These are phyloP conservation scores for Sturnira hondurensis DNA, from an alignment of 2,113 vertebrate genomes.

Conservation along the genomic window DNA sequence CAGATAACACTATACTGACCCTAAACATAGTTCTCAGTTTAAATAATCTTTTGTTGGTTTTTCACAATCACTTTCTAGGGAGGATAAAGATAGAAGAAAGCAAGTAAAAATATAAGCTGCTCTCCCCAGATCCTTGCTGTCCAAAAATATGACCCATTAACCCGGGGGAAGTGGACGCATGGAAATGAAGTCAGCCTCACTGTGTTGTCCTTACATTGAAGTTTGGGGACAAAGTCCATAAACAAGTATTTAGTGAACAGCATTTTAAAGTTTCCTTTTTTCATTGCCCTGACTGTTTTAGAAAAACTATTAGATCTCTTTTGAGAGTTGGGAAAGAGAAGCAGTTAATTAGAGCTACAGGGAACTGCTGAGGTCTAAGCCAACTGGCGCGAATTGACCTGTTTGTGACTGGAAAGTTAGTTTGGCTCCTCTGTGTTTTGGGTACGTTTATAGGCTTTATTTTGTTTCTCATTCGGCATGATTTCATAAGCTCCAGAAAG, in stretches of 20 bases:
- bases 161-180: background rate
- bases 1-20: constrained; percentile 54
- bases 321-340: constrained; percentile 36
- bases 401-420: constrained; percentile 66
- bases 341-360: constrained; percentile 13
- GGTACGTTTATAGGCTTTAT: background rate
- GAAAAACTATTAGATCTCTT: constrained; percentile 7
- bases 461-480: constrained; percentile 47
- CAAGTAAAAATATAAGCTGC: background rate
- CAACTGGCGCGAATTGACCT: constrained; percentile 55
- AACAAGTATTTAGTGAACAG: background rate
- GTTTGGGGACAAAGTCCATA: constrained; percentile 40
- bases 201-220: background rate
- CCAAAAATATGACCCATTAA: background rate
- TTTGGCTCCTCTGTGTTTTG: constrained; percentile 27
- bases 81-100: constrained; percentile 28
- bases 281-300: background rate
- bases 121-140: background rate
- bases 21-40: background rate
- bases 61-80: constrained; percentile 57
- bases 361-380: background rate
- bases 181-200: constrained; percentile 31
- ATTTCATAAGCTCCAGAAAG: constrained; percentile 57
- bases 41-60: constrained; percentile 68
- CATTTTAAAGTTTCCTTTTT: constrained; percentile 21